Percentiles rank a stretch among this genome's conserved stretches.
Conservation (phyloP, 2,113 vertebrate species). For the Cepphus grylle region DNA sequence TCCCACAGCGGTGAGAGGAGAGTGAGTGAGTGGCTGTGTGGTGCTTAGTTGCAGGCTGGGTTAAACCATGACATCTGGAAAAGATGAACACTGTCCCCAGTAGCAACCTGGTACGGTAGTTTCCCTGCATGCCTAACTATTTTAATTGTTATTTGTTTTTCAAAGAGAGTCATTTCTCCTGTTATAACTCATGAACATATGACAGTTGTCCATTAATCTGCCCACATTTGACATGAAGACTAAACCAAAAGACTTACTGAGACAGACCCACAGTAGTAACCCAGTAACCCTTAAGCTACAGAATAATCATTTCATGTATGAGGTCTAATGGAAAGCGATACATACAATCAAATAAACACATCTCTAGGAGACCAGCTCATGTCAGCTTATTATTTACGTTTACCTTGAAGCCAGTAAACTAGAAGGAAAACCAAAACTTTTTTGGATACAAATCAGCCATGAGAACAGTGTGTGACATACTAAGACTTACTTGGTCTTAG, state of each 20-base stretch:
- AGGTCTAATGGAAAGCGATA: background rate
- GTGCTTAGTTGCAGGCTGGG: background rate
- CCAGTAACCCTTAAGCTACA: background rate
- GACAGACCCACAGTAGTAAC: background rate
- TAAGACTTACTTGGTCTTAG: background rate
- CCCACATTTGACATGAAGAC: background rate
- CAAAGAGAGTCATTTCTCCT: background rate
- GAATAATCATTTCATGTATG: background rate
- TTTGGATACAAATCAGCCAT: background rate
- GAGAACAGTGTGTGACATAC: background rate
- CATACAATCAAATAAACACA: background rate
- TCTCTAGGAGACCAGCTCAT: background rate
- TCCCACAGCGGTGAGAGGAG: background rate
- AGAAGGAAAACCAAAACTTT: background rate
- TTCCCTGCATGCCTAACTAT: background rate
- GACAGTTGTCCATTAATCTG: background rate
- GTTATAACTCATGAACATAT: background rate
- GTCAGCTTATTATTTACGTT: background rate
- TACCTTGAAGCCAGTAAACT: background rate
- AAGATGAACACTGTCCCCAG: background rate
- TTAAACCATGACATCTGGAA: background rate
- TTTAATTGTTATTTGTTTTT: background rate
- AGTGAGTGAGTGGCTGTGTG: background rate
- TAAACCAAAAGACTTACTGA: background rate
- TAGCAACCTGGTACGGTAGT: background rate